A percentile compares a stretch with the other conserved stretches of the same genome.
phyloP scores from a whole-genome alignment of 2,113 vertebrate genomes.

The Pipa parva region DNA sequence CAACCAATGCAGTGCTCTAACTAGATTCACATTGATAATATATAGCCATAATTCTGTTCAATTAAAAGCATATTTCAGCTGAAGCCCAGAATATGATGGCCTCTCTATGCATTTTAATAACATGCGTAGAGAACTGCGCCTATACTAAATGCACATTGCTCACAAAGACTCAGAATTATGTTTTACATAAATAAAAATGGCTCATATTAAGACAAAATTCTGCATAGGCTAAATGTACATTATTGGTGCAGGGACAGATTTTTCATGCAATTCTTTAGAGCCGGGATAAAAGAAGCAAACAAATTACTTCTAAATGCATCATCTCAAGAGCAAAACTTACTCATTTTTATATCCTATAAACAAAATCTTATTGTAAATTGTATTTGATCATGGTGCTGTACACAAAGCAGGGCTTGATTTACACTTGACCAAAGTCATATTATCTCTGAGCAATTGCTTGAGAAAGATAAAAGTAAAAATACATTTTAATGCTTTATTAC shows the following conservation, averaged over 20 bases:
- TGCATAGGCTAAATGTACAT: slow-evolving; percentile 46
- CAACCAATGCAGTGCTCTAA: slow-evolving; percentile 46
- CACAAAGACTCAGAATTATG: slow-evolving; percentile 59
- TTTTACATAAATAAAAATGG: slow-evolving; percentile 66
- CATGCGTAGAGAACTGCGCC: slow-evolving; percentile 51
- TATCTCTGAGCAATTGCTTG: slow-evolving; percentile 40
- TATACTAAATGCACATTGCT: slow-evolving; percentile 53
- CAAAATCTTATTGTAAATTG: slow-evolving; percentile 37
- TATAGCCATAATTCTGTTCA: slow-evolving; percentile 64
- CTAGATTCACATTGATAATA: slow-evolving; percentile 57
- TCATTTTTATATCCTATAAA: slow-evolving; percentile 40
- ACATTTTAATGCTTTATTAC: slow-evolving; percentile 16
- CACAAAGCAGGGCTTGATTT: slow-evolving; percentile 38
- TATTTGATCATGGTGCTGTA: slow-evolving; percentile 21
- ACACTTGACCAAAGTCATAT: slow-evolving; percentile 25
- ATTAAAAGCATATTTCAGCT: slow-evolving; percentile 71
- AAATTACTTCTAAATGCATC: slow-evolving; percentile 36
- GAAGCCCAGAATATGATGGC: slow-evolving; percentile 56
- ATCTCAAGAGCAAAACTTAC: slow-evolving; percentile 42
- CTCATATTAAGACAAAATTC: slow-evolving; percentile 63
- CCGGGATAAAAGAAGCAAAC: slow-evolving; percentile 48
- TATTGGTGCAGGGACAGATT: slow-evolving; percentile 48
- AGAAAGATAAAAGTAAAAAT: slow-evolving; percentile 40
- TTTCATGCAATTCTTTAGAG: slow-evolving; percentile 33
- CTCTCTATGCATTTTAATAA: slow-evolving; percentile 63